A percentile compares a stretch with the other conserved stretches of the same genome.
Conservation (phyloP, 2,888 invertebrate species). For the Leptinotarsa peninsularis region DNA sequence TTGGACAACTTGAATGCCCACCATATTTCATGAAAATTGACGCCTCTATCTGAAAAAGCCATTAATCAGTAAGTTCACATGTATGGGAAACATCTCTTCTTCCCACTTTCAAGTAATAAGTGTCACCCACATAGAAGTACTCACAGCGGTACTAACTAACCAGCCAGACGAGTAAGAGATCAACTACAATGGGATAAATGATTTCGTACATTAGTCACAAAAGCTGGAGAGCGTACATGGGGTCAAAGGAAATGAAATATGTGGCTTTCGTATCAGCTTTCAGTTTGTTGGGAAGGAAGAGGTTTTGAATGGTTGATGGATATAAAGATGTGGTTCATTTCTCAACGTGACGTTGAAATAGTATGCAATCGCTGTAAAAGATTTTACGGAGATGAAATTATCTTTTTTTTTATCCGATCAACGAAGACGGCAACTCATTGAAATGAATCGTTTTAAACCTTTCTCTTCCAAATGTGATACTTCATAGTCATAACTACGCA, state of each 20-base stretch:
- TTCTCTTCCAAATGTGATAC: too few relatives aligned
- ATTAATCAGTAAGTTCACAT: not conserved
- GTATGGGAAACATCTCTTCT: not conserved
- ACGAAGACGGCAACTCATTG: too few relatives aligned
- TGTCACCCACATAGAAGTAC: slow-evolving; percentile 2
- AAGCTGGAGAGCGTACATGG: not conserved
- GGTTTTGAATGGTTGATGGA: not conserved
- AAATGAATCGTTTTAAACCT: too few relatives aligned
- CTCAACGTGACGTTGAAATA: too few relatives aligned
- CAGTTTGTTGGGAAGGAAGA: not conserved
- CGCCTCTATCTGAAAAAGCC: not conserved
- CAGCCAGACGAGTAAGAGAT: not conserved
- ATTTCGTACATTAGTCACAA: not conserved
- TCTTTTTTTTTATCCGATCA: too few relatives aligned
- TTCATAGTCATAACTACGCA: too few relatives aligned
- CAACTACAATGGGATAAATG: not conserved
- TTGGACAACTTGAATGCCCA: not conserved
- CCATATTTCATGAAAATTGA: not conserved
- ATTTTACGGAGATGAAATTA: too few relatives aligned
- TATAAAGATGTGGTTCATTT: too few relatives aligned
- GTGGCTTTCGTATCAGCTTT: not conserved
- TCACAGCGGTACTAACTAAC: slow-evolving; percentile 1
- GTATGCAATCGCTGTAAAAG: too few relatives aligned
- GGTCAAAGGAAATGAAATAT: not conserved
- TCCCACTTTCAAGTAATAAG: not conserved